Evolutionary conservation across 2,797 vertebrate species (phyloP).

Genomic region (Brotula barbata): DNA sequence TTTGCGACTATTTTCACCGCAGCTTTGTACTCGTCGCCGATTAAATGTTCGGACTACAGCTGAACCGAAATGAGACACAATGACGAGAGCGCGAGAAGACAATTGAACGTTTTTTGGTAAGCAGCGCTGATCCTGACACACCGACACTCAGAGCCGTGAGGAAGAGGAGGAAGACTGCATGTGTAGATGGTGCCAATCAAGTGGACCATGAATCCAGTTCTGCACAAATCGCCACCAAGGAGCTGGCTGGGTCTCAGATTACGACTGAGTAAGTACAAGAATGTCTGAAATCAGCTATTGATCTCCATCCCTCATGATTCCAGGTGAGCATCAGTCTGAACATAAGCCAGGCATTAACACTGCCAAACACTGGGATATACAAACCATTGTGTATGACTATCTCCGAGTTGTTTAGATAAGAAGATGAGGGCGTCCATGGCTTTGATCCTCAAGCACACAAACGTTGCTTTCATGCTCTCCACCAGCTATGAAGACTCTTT

Average conservation of each 20-base stretch:
- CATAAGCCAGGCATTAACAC: slow-evolving; percentile 3
- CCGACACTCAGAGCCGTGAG: slow-evolving; percentile 8
- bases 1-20: slow-evolving; percentile 8
- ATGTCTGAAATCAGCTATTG: neutral
- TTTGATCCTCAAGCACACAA: slow-evolving; percentile 43
- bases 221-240: slow-evolving; percentile 70
- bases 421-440: neutral
- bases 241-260: slow-evolving; percentile 76
- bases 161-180: slow-evolving; percentile 34
- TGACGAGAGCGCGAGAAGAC: slow-evolving; percentile 26
- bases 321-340: slow-evolving; percentile 7
- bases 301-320: neutral
- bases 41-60: slow-evolving; percentile 5
- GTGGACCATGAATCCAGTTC: slow-evolving; percentile 68
- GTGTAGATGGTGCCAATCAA: slow-evolving; percentile 80
- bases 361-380: too few species aligned
- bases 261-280: slow-evolving; percentile 73
- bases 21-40: slow-evolving; percentile 41
- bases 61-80: neutral
- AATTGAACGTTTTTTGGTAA: slow-evolving; percentile 14
- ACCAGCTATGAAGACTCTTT: slow-evolving; percentile 20
- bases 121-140: slow-evolving; percentile 13
- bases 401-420: neutral
- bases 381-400: too few species aligned
- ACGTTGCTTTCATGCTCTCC: slow-evolving; percentile 37